A percentile compares a stretch with the other conserved stretches of the same genome.
These are phyloP conservation scores for Hydrocynus forskahlii DNA, from an alignment of 2,797 vertebrate genomes.

Conservation along the genomic window DNA sequence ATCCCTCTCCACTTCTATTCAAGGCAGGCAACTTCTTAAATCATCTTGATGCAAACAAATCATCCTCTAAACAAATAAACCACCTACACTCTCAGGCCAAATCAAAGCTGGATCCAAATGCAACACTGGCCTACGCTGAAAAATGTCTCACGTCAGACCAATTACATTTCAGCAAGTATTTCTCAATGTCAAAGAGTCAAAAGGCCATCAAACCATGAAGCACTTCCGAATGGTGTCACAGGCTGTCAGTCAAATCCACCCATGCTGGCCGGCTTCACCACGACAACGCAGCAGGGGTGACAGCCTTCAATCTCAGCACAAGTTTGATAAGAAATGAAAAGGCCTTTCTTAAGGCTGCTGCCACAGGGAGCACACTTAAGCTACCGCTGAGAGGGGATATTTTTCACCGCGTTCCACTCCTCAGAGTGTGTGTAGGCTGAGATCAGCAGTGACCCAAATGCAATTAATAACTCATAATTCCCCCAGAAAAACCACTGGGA, in stretches of 20 bases:
- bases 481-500: neutral
- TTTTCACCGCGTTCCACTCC: neutral
- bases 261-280: constrained; percentile 60
- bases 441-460: constrained; percentile 36
- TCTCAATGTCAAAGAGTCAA: constrained; percentile 25
- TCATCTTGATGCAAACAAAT: constrained; percentile 23
- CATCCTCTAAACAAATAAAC: constrained; percentile 44
- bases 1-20: constrained; percentile 20
- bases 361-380: neutral
- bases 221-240: constrained; percentile 56
- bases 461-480: constrained; percentile 50
- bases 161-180: constrained; percentile 32
- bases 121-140: neutral
- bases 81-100: constrained; percentile 10
- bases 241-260: constrained; percentile 69
- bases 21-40: neutral
- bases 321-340: constrained; percentile 62
- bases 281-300: constrained; percentile 70
- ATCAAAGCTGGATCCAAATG: constrained; percentile 15
- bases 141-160: constrained; percentile 11
- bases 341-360: constrained; percentile 33
- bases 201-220: constrained; percentile 31
- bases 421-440: constrained; percentile 20
- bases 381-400: constrained; percentile 9
- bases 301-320: constrained; percentile 65